Base-by-base conservation (phyloP, 2,113 vertebrate species). In the Bucco capensis region DNA sequence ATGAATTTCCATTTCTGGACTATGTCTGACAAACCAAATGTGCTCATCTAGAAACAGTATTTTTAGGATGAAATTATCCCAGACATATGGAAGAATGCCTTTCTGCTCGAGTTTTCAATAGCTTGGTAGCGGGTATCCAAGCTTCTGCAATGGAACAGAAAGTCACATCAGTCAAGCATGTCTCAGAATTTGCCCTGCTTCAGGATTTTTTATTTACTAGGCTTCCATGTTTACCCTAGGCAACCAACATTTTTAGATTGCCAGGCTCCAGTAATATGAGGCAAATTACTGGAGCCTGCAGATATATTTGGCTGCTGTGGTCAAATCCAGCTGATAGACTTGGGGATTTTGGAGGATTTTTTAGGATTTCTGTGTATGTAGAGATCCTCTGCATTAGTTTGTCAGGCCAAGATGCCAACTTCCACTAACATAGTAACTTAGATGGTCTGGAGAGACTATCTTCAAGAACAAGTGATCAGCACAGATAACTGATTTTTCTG, bases 51-150 rank as follows among this genome's bases (percentile, higher is more conserved):
- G 76, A 83, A 88, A n/a, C 35, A 65, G 2, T 25, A 77, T 80
- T 91, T 92, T 95, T 71, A 71, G 83, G 72, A 83, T 77, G 84
- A 89, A 88, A 40, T 11, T 71, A 35, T 88, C 91, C 38, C 69
- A 92, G 51, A 53, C 33, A 49, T 83, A 81, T 86, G 61, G 51
- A 88, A 60, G 19, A 71, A 86, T 13, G 17, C 23, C 25, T 74
- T 86, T 83, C 49, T 86, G 24, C 21, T 22, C 8, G 10, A 50
- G 10, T 56, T 83, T 92, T 94, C 92, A 95, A 46, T 56, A 67
- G 25, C 25, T 86, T 2, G 0, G 33, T 64, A 91, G 14, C 0
- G 5, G 8, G 4, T 77, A 44, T 86, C 56, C 15, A 83, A 62
- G 6, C 13, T 79, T 88, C 74, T 91, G 28, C n/a, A 83, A 31